These are phyloP conservation scores for Aptenodytes forsteri DNA, from an alignment of 2,113 vertebrate species.

Conservation along the genomic window DNA sequence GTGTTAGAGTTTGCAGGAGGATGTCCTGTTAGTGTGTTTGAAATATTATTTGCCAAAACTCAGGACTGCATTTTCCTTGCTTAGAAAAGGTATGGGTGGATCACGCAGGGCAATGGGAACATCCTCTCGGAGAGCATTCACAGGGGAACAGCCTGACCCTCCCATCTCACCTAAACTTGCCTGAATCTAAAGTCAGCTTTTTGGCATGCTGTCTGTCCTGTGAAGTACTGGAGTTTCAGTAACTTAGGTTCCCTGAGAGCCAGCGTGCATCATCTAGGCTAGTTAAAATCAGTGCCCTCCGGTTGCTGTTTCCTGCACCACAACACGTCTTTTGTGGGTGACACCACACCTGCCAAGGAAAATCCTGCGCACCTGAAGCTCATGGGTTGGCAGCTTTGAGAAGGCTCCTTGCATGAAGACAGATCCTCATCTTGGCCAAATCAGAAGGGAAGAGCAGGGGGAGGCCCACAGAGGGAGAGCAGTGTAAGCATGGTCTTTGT, in stretches of 20 bases:
- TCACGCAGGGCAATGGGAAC: not conserved
- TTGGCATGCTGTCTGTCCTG: not conserved
- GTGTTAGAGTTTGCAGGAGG: not conserved
- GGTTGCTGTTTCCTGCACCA: not conserved
- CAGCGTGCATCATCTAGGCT: not conserved
- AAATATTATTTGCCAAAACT: not conserved
- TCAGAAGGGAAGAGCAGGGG: not conserved
- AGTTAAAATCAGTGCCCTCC: not conserved
- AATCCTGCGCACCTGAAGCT: not conserved
- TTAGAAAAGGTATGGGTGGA: not conserved
- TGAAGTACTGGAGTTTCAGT: not conserved
- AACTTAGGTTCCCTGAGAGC: not conserved
- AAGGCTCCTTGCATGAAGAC: not conserved
- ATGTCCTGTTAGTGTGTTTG: not conserved
- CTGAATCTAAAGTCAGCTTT: not conserved
- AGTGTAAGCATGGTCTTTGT: not conserved
- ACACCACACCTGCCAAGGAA: not conserved
- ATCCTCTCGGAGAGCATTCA: not conserved
- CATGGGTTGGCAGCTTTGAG: not conserved
- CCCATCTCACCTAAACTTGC: not conserved
- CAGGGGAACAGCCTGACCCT: not conserved
- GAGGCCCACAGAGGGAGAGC: not conserved
- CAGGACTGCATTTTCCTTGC: not conserved
- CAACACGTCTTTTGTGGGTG: not conserved
- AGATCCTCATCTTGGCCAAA: not conserved